Percentiles rank a stretch among this genome's conserved stretches.
These are phyloP conservation scores for Acipenser transmontanus DNA, from an alignment of 2,797 vertebrate genomes.

Conservation along the genomic window DNA sequence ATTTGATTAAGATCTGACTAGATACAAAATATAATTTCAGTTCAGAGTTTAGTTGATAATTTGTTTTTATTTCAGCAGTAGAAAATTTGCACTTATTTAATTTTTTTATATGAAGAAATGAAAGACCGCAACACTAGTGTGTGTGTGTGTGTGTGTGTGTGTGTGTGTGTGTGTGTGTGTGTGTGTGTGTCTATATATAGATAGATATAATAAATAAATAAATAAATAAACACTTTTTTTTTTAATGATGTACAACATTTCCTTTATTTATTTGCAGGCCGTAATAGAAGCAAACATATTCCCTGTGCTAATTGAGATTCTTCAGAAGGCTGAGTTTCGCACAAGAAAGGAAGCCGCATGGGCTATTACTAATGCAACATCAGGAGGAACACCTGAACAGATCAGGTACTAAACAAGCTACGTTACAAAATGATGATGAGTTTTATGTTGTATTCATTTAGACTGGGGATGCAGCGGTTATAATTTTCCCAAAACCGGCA, in stretches of 20 bases:
- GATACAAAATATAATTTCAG: too few relatives aligned
- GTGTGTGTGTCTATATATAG: too few relatives aligned
- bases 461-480: too few relatives aligned
- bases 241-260: too few relatives aligned
- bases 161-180: neutral
- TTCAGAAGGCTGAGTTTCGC: constrained; percentile 92
- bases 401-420: constrained; percentile 51
- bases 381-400: constrained; percentile 80
- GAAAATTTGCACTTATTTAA: constrained; percentile 6
- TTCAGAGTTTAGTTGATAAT: neutral
- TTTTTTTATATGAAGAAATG: too few relatives aligned
- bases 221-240: too few relatives aligned
- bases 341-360: constrained; percentile 93
- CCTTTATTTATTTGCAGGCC: constrained; percentile 54
- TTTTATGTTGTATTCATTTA: neutral
- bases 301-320: constrained; percentile 83
- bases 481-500: neutral
- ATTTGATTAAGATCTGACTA: neutral
- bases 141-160: neutral
- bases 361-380: constrained; percentile 93
- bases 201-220: too few relatives aligned
- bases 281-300: constrained; percentile 89
- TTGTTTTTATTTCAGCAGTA: constrained; percentile 17
- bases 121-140: neutral
- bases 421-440: neutral